phyloP scores from a whole-genome alignment of 2,888 invertebrate species.

The Mythimna vitellina region DNA sequence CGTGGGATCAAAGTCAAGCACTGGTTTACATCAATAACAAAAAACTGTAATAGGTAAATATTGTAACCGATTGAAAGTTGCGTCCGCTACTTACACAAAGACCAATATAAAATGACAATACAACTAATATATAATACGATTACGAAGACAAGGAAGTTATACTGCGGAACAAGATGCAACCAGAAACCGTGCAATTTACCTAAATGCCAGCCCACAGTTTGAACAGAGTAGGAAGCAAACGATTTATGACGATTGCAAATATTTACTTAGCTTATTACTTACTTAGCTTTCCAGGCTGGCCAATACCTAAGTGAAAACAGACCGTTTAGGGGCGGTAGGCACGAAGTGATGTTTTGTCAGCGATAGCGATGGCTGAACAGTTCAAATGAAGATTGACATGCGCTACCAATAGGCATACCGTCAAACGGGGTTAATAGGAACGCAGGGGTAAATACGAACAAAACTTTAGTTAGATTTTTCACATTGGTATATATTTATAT shows the following conservation, averaged over 20 bases:
- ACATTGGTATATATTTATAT: too few relatives aligned
- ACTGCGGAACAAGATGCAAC: constrained; percentile 42
- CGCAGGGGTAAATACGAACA: too few relatives aligned
- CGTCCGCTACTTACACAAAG: neutral
- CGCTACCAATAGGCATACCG: too few relatives aligned
- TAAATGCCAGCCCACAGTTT: constrained; percentile 26
- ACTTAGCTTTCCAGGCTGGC: constrained; percentile 10
- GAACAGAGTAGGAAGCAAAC: constrained; percentile 37
- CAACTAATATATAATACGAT: constrained; percentile 28
- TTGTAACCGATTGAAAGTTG: neutral
- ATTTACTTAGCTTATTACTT: constrained; percentile 10
- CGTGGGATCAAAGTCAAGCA: too few relatives aligned
- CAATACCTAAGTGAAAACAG: neutral
- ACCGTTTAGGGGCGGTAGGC: neutral
- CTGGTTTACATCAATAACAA: too few relatives aligned
- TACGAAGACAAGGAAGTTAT: constrained; percentile 27
- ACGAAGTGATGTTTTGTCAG: neutral
- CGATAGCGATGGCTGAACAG: neutral
- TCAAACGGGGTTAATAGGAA: too few relatives aligned
- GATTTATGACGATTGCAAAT: constrained; percentile 14
- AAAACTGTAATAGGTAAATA: too few relatives aligned
- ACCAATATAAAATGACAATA: constrained; percentile 23
- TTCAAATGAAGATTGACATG: too few relatives aligned
- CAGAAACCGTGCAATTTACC: constrained; percentile 35
- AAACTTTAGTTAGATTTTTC: too few relatives aligned